A percentile compares a stretch with the other conserved stretches of the same genome.
Evolutionary conservation across 2,888 invertebrate genomes (phyloP).

Genomic region (Endotricha flammealis): DNA sequence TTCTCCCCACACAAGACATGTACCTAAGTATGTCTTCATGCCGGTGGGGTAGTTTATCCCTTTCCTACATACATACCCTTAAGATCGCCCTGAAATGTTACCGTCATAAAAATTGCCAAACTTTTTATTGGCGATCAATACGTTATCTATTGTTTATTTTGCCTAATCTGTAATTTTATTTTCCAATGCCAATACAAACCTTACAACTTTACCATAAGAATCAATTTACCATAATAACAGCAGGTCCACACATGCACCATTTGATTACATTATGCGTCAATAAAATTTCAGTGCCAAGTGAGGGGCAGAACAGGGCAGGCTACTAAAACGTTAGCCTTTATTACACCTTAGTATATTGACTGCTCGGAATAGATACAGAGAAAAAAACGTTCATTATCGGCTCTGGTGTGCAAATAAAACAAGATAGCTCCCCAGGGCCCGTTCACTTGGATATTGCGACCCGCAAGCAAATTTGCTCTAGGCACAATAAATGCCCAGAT

Average conservation of each 20-base stretch:
- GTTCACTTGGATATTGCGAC: conserved; percentile 69
- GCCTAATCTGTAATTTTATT: conserved; percentile 37
- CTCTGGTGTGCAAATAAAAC: conserved; percentile 65
- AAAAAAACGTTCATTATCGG: conserved; percentile 71
- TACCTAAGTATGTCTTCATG: neutral
- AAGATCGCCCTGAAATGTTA: conserved; percentile 35
- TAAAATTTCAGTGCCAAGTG: conserved; percentile 44
- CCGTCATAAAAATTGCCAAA: conserved; percentile 41
- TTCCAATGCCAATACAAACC: conserved; percentile 21
- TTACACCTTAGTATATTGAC: conserved; percentile 64
- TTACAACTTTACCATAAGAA: conserved; percentile 27
- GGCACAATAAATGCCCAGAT: conserved; percentile 68
- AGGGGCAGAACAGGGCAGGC: conserved; percentile 28
- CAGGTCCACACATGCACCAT: conserved; percentile 32
- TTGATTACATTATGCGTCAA: conserved; percentile 42
- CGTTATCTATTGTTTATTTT: conserved; percentile 49
- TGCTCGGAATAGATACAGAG: conserved; percentile 47
- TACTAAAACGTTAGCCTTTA: conserved; percentile 53
- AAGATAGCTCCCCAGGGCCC: conserved; percentile 63
- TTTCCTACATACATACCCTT: conserved; percentile 12
- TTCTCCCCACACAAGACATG: neutral
- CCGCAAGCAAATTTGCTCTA: conserved; percentile 73
- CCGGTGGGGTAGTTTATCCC: neutral
- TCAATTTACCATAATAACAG: conserved; percentile 21
- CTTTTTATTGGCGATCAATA: conserved; percentile 53